phyloP scores from a whole-genome alignment of 2,888 invertebrate genomes.

The Hecatera dysodea region DNA sequence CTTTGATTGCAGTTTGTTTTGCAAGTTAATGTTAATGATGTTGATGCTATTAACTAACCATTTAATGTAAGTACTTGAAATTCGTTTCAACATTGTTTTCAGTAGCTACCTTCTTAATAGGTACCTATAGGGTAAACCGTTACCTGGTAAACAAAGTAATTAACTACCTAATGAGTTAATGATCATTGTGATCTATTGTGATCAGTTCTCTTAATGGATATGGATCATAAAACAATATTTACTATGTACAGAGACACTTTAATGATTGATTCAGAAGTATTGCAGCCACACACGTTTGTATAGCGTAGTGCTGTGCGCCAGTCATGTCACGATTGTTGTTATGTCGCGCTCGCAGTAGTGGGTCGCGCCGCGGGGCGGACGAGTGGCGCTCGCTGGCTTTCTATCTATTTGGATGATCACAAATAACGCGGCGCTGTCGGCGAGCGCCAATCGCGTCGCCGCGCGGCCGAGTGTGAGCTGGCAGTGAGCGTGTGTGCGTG shows the following conservation, averaged over 20 bases:
- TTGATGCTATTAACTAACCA: conserved; percentile 43
- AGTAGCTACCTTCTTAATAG: neutral
- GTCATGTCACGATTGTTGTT: conserved; percentile 13
- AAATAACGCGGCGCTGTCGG: conserved; percentile 55
- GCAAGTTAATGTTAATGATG: conserved; percentile 37
- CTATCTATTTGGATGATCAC: conserved; percentile 68
- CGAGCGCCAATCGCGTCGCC: conserved; percentile 54
- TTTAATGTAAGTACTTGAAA: conserved; percentile 6
- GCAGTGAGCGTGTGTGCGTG: conserved; percentile 68
- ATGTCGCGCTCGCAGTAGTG: neutral
- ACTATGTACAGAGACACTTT: neutral
- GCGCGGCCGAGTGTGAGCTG: conserved; percentile 29
- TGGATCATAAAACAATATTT: neutral
- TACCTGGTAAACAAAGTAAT: conserved; percentile 16
- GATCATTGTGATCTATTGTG: neutral
- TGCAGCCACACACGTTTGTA: conserved; percentile 2
- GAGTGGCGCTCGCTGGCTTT: conserved; percentile 32
- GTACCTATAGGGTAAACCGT: neutral
- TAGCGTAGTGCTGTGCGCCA: neutral
- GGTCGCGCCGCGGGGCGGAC: conserved; percentile 53
- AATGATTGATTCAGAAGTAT: neutral
- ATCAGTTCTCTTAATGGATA: neutral
- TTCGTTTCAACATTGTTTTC: conserved; percentile 8
- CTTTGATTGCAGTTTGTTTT: conserved; percentile 28
- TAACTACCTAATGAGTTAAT: neutral